Evolutionary conservation across 53 echinoderm and acorn worm genomes (phyloP).

Genomic region (Actinopyga echinites): DNA sequence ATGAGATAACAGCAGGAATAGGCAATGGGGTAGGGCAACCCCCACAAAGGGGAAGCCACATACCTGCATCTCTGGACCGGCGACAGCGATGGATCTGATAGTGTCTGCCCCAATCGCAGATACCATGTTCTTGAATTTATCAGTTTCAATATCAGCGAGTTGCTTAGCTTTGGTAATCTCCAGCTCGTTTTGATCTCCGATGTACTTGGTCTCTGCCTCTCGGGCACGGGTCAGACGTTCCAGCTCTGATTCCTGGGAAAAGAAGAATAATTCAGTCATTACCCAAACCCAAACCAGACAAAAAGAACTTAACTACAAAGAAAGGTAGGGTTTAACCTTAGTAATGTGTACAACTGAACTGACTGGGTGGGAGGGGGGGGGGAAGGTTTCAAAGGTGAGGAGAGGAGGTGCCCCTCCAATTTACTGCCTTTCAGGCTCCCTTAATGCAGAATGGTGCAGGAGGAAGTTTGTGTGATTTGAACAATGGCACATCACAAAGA

Average conservation of each 20-base stretch:
- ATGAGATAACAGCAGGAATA: not conserved
- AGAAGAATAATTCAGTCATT: not conserved
- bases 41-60: not conserved
- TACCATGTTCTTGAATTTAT: constrained; percentile 92
- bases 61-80: constrained; percentile 99
- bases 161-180: constrained; percentile 87
- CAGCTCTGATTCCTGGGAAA: constrained; percentile 88
- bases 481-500: too few relatives aligned
- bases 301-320: too few relatives aligned
- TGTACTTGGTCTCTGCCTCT: constrained; percentile 92
- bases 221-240: constrained; percentile 88
- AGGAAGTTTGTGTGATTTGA: too few relatives aligned
- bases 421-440: too few relatives aligned
- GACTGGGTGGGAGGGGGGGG: too few relatives aligned
- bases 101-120: constrained; percentile 88
- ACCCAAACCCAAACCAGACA: too few relatives aligned
- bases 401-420: too few relatives aligned
- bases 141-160: constrained; percentile 86
- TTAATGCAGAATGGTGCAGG: too few relatives aligned
- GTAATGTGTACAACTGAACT: not conserved
- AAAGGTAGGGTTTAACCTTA: too few relatives aligned
- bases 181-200: constrained; percentile 85
- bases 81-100: constrained; percentile 86
- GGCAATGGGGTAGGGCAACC: not conserved
- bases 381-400: too few relatives aligned